These are phyloP conservation scores for Anguilla pacifica DNA, from an alignment of 2,797 vertebrate genomes.

Conservation along the genomic window DNA sequence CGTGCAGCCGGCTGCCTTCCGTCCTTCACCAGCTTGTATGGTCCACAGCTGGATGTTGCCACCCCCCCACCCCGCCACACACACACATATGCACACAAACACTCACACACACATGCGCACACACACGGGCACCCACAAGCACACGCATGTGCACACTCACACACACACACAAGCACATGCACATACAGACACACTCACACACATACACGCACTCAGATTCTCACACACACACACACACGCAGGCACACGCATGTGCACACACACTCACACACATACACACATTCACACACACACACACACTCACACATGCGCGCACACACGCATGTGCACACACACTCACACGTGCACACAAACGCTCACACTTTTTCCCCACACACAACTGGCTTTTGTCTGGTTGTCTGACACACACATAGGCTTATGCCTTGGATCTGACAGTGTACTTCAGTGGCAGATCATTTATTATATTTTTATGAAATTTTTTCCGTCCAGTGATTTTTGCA, in stretches of 20 bases:
- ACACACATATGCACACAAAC: background rate
- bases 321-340: too few relatives aligned
- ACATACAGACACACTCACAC: too few relatives aligned
- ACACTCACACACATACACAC: too few relatives aligned
- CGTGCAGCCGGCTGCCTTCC: slow-evolving; percentile 49
- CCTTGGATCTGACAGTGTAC: background rate
- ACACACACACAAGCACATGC: too few relatives aligned
- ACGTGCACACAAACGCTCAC: too few relatives aligned
- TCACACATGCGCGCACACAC: too few relatives aligned
- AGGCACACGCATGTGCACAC: too few relatives aligned
- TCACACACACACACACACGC: too few relatives aligned
- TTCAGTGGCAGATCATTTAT: background rate
- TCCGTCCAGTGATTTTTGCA: background rate
- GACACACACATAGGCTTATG: slow-evolving; percentile 18
- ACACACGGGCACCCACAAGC: background rate
- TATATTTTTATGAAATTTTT: background rate
- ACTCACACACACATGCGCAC: background rate
- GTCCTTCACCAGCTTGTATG: slow-evolving; percentile 47
- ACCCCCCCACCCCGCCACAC: background rate
- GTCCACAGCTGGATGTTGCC: slow-evolving; percentile 46
- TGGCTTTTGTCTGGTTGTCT: slow-evolving; percentile 2
- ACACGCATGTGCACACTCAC: too few relatives aligned
- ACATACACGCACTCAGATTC: too few relatives aligned
- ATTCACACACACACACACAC: too few relatives aligned
- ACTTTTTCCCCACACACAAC: too few relatives aligned